Base-by-base conservation (phyloP, 2,797 vertebrate species). In the Erithacus rubecula region DNA sequence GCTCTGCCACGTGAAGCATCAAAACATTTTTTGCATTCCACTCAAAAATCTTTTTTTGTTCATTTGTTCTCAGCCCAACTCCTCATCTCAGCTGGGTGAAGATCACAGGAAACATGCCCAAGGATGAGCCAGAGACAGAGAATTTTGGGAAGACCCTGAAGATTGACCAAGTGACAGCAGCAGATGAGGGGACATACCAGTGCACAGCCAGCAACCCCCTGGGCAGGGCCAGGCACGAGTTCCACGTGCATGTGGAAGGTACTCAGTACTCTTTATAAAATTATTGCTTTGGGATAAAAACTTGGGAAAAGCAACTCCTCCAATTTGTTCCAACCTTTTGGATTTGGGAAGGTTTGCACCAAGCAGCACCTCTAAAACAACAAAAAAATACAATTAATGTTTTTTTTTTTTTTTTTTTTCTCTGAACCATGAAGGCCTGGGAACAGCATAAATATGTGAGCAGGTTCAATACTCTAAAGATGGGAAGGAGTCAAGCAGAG, bases 231-330 rank as follows among this genome's bases (percentile, higher is more conserved):
- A 65, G 93, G 24, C 99, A 99, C 37, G 97, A 98, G 91, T 99
- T 99, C 96, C 97, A 95, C 0, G 98, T 99, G 52, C 98, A 81
- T 0, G 98, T 99, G 15, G 99, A 99, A 98, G 99, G 99, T 99
- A 87, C 37, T 17, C 62, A 78, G 5, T 27, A 29, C 3, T 22
- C n/a, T 60, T 78, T 17, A 19, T 75, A 30, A 69, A 22, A 17
- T 44, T 74, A 24, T 8, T 21, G 18, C 4, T 53, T 78, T 36
- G 19, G 52, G 56, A 9, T 41, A 56, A 62, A n/a, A 43, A 11
- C 8, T 22, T 58, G 46, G 72, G 84, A 10, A 49, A 29, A 49
- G 6, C 3, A 58, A 5, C 10, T 23, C 9, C 51, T 34, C 10
- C 18, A 7, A 1, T 71, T 23, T 29, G 4, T 43, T 29, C 12